phyloP scores from a whole-genome alignment of 2,888 invertebrate genomes.

The Phania funesta region DNA sequence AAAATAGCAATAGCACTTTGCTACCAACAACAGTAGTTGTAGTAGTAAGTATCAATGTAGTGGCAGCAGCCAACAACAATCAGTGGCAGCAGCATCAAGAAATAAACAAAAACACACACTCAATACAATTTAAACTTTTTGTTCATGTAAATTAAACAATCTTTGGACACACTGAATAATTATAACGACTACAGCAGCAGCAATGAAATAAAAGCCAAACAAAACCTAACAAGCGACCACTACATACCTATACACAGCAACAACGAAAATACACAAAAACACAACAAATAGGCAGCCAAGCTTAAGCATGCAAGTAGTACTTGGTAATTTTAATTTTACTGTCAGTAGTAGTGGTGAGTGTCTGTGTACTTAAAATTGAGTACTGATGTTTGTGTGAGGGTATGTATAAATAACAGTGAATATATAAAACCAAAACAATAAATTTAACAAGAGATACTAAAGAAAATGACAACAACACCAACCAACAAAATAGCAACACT shows the following conservation, averaged over 20 bases:
- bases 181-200: conserved; percentile 10
- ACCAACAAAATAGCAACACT: not conserved
- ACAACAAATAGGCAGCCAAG: conserved; percentile 25
- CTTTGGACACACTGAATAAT: conserved; percentile 46
- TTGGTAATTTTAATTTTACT: conserved; percentile 18
- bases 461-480: conserved; percentile 37
- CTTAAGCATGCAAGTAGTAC: conserved; percentile 27
- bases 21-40: conserved; percentile 61
- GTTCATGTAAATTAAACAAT: conserved; percentile 66
- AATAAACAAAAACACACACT: not conserved
- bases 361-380: conserved; percentile 12
- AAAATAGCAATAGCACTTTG: conserved; percentile 57
- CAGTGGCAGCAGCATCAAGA: conserved; percentile 2
- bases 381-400: not conserved
- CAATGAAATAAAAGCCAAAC: conserved; percentile 7
- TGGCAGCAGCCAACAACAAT: conserved; percentile 50
- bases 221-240: conserved; percentile 17
- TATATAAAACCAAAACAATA: conserved; percentile 15
- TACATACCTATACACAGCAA: conserved; percentile 51
- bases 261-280: conserved; percentile 41
- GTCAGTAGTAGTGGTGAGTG: conserved; percentile 17
- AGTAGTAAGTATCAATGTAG: conserved; percentile 7
- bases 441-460: conserved; percentile 44
- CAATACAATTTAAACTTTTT: conserved; percentile 38
- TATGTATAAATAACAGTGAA: conserved; percentile 1